Conservation (phyloP, 2,888 invertebrate genomes). For the Sabellastarte sp. region DNA sequence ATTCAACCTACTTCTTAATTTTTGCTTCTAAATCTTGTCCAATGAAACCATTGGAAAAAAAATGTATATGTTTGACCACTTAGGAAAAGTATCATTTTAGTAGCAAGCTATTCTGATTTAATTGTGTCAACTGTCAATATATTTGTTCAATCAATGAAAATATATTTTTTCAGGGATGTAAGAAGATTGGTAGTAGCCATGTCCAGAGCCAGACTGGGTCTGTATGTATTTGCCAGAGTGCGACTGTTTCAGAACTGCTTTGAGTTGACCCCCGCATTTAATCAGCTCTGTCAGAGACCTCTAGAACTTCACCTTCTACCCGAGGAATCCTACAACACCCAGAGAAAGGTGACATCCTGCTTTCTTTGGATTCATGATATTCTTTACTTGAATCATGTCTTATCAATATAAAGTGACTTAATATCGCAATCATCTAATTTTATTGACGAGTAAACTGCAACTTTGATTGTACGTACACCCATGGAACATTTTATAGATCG, state of each 20-base stretch:
- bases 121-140: too few relatives aligned
- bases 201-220: constrained; percentile 92
- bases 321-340: constrained; percentile 74
- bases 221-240: constrained; percentile 93
- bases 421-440: too few relatives aligned
- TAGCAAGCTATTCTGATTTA: too few relatives aligned
- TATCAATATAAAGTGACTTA: too few relatives aligned
- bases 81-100: too few relatives aligned
- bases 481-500: background rate
- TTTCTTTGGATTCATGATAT: constrained; percentile 1
- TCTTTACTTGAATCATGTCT: too few relatives aligned
- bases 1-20: too few relatives aligned
- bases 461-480: background rate
- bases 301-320: constrained; percentile 77
- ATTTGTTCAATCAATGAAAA: too few relatives aligned
- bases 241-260: constrained; percentile 93
- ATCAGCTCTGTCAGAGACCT: constrained; percentile 78
- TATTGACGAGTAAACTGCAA: too few relatives aligned
- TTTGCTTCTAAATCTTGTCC: too few relatives aligned
- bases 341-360: constrained; percentile 59
- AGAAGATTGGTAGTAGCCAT: constrained; percentile 95
- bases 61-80: too few relatives aligned
- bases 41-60: too few relatives aligned
- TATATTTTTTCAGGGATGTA: constrained; percentile 80
- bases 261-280: constrained; percentile 91